Evolutionary conservation across 2,113 vertebrate species (phyloP).

Genomic region (Scatophagus argus): DNA sequence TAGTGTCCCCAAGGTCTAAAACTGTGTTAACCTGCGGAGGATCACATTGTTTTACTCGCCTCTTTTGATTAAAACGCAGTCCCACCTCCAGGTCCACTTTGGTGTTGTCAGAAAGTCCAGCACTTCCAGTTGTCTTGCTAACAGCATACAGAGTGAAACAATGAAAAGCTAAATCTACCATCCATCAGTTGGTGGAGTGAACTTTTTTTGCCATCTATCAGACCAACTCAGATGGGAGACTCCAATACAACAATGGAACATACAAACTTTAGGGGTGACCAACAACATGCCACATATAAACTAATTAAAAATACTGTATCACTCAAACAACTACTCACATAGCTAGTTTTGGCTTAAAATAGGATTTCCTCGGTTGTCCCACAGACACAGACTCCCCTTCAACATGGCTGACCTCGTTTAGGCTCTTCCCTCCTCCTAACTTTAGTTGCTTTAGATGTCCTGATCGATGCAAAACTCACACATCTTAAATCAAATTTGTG

Average conservation of each 20-base stretch:
- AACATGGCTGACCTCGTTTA: not conserved
- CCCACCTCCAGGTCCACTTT: no score
- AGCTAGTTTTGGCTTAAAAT: not conserved
- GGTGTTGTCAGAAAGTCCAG: no score
- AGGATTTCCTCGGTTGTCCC: not conserved
- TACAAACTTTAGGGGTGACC: no score
- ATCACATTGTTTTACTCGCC: no score
- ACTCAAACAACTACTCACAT: not conserved
- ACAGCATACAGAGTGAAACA: no score
- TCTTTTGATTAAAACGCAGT: no score
- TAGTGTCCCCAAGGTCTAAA: not conserved
- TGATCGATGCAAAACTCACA: no score
- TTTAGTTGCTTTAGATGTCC: not conserved
- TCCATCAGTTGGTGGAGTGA: no score
- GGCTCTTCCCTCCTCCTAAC: not conserved
- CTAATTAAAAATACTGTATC: not conserved
- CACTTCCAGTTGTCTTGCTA: not conserved
- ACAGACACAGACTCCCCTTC: not conserved
- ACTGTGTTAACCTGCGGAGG: not conserved
- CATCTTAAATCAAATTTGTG: not conserved
- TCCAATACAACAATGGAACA: no score
- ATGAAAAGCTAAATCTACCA: not conserved
- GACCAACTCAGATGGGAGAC: no score
- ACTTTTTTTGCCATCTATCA: no score
- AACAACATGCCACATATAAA: no score